phyloP scores from a whole-genome alignment of 2,888 invertebrate genomes.

The Troglohyphantes excavatus region DNA sequence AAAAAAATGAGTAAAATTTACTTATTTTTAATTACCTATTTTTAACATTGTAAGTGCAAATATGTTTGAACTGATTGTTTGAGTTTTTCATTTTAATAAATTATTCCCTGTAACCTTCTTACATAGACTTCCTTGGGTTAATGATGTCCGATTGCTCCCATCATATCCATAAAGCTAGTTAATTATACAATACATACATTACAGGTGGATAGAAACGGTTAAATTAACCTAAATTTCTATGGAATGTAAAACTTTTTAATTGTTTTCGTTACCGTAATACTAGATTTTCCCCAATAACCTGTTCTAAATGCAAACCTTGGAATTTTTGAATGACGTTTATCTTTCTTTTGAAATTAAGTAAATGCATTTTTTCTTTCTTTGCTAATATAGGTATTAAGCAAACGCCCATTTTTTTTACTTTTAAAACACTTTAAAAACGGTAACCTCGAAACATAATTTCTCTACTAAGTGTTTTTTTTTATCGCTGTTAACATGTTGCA shows the following conservation, averaged over 20 bases:
- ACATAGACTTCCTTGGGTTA: too few species aligned
- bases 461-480: conserved; percentile 1
- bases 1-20: too few species aligned
- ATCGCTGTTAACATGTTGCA: not conserved
- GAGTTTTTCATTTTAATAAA: too few species aligned
- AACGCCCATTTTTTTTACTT: not conserved
- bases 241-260: conserved; percentile 29
- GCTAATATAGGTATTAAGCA: not conserved
- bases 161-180: too few species aligned
- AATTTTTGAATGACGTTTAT: conserved; percentile 23
- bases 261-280: conserved; percentile 37
- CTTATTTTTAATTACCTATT: too few species aligned
- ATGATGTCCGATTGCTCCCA: too few species aligned
- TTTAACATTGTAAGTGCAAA: too few species aligned
- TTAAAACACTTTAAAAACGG: conserved; percentile 26
- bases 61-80: too few species aligned
- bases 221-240: conserved; percentile 19
- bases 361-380: too few species aligned
- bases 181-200: too few species aligned
- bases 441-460: conserved; percentile 70
- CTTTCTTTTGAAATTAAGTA: not conserved
- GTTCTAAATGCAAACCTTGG: not conserved
- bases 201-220: conserved; percentile 10
- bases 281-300: conserved; percentile 18
- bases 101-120: too few species aligned